Evolutionary conservation across 1,140 invertebrate species (phyloP), one percentile per base, ranked within the genome.

Genomic region (Mactra quadrangularis): DNA sequence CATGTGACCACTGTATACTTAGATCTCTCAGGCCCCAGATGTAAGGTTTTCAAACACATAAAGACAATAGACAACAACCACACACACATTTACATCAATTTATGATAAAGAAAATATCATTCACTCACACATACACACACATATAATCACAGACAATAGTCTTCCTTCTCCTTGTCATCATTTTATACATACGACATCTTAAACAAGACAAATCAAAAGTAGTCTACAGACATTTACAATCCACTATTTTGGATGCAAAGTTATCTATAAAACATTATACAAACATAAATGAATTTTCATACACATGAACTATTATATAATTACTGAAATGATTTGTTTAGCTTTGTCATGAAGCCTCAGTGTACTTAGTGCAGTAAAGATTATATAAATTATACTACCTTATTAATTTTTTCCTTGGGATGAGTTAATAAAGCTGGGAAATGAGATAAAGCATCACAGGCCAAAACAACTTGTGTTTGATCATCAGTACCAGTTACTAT

Each of bases 401-500:
- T 90, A 31, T 97, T 96, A 84, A 97, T 95, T 88, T 96, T 96
- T 83, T 97, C 96, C 91, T 97, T 97, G 62, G 95, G 95, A 94
- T 99, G 98, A 59, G 96, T 96, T 27, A 99, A 94, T 60, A 99
- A 94, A 75, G 96, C 95, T 22, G 96, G 96, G 98, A 99, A 93
- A 93, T 99, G 97, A 68, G 96, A 96, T 13, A 99, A 94, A 22
- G 98, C 98, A 88, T 97, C 97, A 93, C 96, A 97, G 92, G 98
- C 97, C 55, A 99, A 94, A 35, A 99, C 98, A 64, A 96, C 94
- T 94, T 99, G 98, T 9, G 99, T 99, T 92, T 99, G 99, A 86
- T 99, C 98, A 93, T 99, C 99, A 0, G 98, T 98, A 27, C 99
- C 99, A 17, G 99, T 99, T 0, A 99, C 98, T 90, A 99, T 99